Percentiles rank a stretch among this genome's conserved stretches.
Conservation (phyloP, 2,888 invertebrate genomes). For the Oligia latruncula region DNA sequence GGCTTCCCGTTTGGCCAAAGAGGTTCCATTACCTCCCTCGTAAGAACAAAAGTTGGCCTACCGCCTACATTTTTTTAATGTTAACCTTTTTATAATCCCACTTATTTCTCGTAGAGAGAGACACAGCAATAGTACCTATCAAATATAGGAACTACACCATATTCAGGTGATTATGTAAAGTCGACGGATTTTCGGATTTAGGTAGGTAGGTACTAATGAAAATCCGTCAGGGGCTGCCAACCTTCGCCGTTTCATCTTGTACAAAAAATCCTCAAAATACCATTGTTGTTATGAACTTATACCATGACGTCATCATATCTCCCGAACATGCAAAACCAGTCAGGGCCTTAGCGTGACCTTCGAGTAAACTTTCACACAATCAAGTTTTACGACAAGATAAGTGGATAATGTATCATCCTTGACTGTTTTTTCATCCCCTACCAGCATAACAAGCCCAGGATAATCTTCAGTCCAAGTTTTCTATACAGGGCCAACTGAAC, state of each 20-base stretch:
- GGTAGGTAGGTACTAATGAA: too few species aligned
- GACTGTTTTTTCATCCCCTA: constrained; percentile 28
- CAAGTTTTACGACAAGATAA: constrained; percentile 58
- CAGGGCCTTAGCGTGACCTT: constrained; percentile 39
- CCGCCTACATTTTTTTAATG: too few species aligned
- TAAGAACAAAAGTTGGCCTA: too few species aligned
- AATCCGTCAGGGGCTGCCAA: too few species aligned
- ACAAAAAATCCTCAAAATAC: neutral
- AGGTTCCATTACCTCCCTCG: too few species aligned
- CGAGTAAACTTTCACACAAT: constrained; percentile 42
- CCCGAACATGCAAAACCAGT: constrained; percentile 23
- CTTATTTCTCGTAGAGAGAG: too few species aligned
- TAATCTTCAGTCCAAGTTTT: constrained; percentile 36
- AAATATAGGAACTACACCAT: too few species aligned
- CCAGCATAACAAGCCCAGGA: constrained; percentile 43
- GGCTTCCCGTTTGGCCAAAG: too few species aligned
- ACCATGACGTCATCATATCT: constrained; percentile 34
- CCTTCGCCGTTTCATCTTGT: neutral
- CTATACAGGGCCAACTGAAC: neutral
- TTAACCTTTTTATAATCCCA: too few species aligned
- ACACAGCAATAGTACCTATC: too few species aligned
- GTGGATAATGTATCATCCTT: constrained; percentile 57
- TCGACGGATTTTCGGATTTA: too few species aligned
- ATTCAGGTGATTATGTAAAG: too few species aligned
- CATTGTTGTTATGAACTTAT: neutral